phyloP scores from a whole-genome alignment of 1,140 invertebrate genomes.

The Rhyacophila brunnea region DNA sequence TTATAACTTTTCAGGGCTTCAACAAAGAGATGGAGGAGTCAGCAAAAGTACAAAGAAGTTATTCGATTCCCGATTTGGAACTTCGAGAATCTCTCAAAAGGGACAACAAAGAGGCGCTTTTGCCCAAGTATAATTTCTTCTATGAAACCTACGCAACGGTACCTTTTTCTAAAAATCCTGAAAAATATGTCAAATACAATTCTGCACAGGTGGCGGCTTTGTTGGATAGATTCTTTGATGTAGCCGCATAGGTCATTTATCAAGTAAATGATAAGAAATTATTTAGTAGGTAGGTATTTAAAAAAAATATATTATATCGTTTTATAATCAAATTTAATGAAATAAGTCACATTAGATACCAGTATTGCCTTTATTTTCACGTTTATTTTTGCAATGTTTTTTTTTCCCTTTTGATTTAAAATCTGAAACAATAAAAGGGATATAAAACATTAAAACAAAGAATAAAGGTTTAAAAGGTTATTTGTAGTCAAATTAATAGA shows the following conservation, averaged over 20 bases:
- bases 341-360: not conserved
- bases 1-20: slow-evolving; percentile 81
- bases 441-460: no score
- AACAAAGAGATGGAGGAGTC: slow-evolving; percentile 95
- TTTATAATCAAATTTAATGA: not conserved
- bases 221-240: slow-evolving; percentile 86
- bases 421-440: no score
- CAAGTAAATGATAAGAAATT: not conserved
- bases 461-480: no score
- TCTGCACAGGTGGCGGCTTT: slow-evolving; percentile 77
- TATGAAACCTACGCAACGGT: slow-evolving; percentile 69
- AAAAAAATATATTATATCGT: not conserved
- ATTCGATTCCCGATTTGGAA: slow-evolving; percentile 90
- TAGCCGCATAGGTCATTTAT: slow-evolving; percentile 50
- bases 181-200: slow-evolving; percentile 92
- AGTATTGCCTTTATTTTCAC: not conserved
- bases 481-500: no score
- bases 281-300: not conserved
- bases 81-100: slow-evolving; percentile 78
- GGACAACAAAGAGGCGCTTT: slow-evolving; percentile 82
- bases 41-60: slow-evolving; percentile 79
- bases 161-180: slow-evolving; percentile 88
- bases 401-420: not conserved
- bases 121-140: slow-evolving; percentile 81
- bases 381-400: not conserved